phyloP scores from a whole-genome alignment of 1,140 invertebrate species.

The Papilio machaon region DNA sequence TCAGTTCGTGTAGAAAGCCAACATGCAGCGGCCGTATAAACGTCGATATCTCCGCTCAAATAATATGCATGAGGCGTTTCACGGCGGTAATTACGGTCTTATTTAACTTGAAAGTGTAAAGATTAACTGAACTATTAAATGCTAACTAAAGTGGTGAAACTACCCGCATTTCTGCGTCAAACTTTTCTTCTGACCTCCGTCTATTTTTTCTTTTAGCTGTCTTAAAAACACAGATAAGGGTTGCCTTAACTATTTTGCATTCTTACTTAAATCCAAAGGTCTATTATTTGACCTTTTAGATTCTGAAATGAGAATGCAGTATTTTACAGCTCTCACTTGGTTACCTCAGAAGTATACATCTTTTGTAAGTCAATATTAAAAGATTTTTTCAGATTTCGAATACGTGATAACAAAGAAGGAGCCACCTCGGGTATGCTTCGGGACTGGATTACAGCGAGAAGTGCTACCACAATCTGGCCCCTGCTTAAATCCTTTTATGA shows the following conservation, averaged over 20 bases:
- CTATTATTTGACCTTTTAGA: not conserved
- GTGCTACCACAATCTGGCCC: slow-evolving; percentile 68
- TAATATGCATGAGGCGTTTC: slow-evolving; percentile 68
- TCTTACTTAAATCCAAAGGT: not conserved
- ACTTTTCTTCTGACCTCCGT: too few relatives aligned
- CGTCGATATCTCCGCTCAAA: slow-evolving; percentile 65
- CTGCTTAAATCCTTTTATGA: slow-evolving; percentile 73
- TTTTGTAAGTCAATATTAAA: slow-evolving; percentile 3
- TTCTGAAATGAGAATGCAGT: not conserved
- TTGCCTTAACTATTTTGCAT: too few relatives aligned
- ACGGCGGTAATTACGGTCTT: slow-evolving; percentile 62
- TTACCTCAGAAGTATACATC: not conserved
- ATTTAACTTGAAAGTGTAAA: not conserved
- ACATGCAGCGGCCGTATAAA: slow-evolving; percentile 70
- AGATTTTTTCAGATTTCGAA: slow-evolving; percentile 66
- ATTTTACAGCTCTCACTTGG: slow-evolving; percentile 4
- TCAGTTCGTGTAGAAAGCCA: slow-evolving; percentile 49
- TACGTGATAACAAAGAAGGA: slow-evolving; percentile 71
- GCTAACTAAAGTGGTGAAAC: not conserved
- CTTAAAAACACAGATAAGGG: too few relatives aligned
- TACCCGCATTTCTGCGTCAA: too few relatives aligned
- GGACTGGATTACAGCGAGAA: slow-evolving; percentile 65
- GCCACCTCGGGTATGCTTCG: slow-evolving; percentile 72
- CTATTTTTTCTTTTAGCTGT: too few relatives aligned
- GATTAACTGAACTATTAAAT: not conserved